These are phyloP conservation scores for Rhagoletis pomonella DNA, from an alignment of 1,140 invertebrate genomes.

Conservation along the genomic window DNA sequence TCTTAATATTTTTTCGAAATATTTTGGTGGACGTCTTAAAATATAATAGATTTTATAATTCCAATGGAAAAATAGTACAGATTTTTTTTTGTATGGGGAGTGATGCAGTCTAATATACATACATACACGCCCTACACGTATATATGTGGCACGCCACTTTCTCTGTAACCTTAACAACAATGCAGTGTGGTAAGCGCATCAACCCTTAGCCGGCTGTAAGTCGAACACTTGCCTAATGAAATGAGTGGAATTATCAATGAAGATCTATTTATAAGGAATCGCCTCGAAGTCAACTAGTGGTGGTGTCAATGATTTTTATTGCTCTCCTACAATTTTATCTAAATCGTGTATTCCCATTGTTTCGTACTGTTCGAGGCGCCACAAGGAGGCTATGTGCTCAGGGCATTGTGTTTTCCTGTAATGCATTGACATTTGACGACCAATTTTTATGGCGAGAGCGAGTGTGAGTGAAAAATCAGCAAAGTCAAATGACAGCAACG, in stretches of 20 bases:
- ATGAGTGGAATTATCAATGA: not conserved
- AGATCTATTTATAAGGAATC: not conserved
- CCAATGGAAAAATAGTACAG: too few relatives aligned
- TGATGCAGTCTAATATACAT: not conserved
- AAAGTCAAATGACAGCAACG: not conserved
- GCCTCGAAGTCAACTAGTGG: not conserved
- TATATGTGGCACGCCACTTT: not conserved
- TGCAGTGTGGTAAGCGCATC: not conserved
- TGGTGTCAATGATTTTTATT: constrained; percentile 49
- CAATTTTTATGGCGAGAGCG: not conserved
- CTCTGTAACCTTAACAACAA: not conserved
- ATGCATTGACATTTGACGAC: constrained; percentile 8
- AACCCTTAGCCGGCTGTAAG: not conserved
- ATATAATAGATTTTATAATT: too few relatives aligned
- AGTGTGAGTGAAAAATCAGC: not conserved
- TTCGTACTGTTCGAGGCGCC: not conserved
- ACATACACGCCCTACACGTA: not conserved
- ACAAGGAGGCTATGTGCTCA: not conserved
- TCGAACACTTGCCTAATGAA: not conserved
- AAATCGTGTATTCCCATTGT: constrained; percentile 2
- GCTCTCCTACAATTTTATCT: constrained; percentile 3
- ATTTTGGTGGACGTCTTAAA: too few relatives aligned
- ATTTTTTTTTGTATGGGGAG: too few relatives aligned
- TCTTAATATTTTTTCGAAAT: too few relatives aligned
- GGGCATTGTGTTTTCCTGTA: not conserved